A percentile compares a stretch with the other conserved stretches of the same genome.
Evolutionary conservation across 1,140 invertebrate species (phyloP).

Genomic region (Lerema accius): DNA sequence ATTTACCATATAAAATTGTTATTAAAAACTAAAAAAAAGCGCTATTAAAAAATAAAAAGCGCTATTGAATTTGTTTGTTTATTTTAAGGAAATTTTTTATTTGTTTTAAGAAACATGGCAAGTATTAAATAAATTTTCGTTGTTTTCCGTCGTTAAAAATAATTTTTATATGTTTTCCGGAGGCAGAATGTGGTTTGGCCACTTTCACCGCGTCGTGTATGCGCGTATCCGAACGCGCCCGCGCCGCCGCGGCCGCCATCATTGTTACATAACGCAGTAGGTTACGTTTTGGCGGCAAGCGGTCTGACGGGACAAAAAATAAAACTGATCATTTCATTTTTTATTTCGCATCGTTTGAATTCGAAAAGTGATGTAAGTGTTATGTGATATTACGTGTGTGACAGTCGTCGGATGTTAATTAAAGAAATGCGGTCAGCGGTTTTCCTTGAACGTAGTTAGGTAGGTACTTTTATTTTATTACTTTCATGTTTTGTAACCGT

Average conservation of each 20-base stretch:
- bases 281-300: constrained; percentile 64
- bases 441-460: constrained; percentile 32
- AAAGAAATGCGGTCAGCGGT: constrained; percentile 32
- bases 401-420: constrained; percentile 28
- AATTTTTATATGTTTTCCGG: constrained; percentile 36
- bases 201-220: constrained; percentile 57
- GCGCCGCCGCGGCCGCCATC: constrained; percentile 10
- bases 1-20: no score
- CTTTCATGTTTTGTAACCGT: neutral
- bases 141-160: constrained; percentile 30
- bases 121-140: no score
- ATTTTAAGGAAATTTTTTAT: no score
- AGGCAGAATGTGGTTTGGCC: constrained; percentile 52
- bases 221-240: constrained; percentile 41
- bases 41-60: no score
- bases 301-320: constrained; percentile 44
- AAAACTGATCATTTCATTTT: constrained; percentile 24
- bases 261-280: constrained; percentile 45
- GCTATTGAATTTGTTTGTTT: no score
- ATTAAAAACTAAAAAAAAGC: no score
- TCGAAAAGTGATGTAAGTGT: constrained; percentile 40
- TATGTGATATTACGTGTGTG: constrained; percentile 42
- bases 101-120: no score
- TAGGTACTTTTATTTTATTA: constrained; percentile 16
- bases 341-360: constrained; percentile 26